These are phyloP conservation scores for Hippopotamyrus pictus DNA, from an alignment of 2,797 vertebrate genomes.

Conservation along the genomic window DNA sequence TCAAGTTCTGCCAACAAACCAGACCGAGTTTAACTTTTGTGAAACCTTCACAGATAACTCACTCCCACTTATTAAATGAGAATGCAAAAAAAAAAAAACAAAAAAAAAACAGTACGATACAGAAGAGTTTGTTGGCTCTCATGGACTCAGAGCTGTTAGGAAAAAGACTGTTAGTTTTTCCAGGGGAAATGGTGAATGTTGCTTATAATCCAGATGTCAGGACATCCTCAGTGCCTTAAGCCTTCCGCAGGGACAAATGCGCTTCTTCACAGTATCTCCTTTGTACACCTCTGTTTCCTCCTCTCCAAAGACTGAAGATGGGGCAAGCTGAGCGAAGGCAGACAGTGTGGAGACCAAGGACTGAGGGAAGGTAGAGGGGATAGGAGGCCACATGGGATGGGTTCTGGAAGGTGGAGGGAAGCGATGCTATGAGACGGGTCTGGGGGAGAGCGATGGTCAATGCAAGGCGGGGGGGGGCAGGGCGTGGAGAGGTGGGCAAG, in stretches of 20 bases:
- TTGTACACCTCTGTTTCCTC: background rate
- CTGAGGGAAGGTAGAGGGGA: background rate
- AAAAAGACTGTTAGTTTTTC: background rate
- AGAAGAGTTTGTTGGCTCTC: background rate
- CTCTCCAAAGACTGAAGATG: background rate
- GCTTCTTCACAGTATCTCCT: background rate
- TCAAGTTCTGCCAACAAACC: background rate
- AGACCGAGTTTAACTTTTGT: background rate
- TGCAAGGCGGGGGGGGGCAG: constrained; percentile 29
- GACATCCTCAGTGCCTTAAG: background rate
- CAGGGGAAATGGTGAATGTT: background rate
- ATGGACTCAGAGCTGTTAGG: background rate
- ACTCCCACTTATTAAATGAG: background rate
- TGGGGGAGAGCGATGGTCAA: constrained; percentile 27
- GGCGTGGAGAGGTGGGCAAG: constrained; percentile 45
- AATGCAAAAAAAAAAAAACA: background rate
- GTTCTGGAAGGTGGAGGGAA: background rate
- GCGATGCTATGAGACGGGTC: background rate
- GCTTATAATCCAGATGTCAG: constrained; percentile 2
- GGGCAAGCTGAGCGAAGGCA: background rate
- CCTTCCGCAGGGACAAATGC: background rate
- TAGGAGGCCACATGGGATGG: background rate
- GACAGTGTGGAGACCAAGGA: background rate
- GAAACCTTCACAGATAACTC: background rate
- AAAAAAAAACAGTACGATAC: background rate